These are phyloP conservation scores for Linepithema humile DNA, from an alignment of 1,140 invertebrate species.

Conservation along the genomic window DNA sequence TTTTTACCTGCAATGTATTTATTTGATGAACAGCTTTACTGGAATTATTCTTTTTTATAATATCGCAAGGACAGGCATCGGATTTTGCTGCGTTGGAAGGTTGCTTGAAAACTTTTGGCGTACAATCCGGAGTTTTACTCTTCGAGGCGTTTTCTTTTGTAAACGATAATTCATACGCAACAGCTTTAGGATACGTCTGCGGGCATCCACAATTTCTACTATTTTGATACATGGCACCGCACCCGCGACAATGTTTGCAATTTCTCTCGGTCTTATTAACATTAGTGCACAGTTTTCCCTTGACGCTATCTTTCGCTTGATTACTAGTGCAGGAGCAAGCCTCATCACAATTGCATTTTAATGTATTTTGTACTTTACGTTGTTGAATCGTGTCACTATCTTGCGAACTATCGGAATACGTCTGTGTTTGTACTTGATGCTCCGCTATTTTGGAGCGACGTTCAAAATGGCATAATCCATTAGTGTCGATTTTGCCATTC, in stretches of 20 bases:
- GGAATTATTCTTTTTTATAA: conserved; percentile 49
- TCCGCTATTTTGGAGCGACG: conserved; percentile 29
- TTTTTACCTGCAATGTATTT: conserved; percentile 73
- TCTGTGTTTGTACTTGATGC: neutral
- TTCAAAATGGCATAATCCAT: neutral
- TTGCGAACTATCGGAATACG: conserved; percentile 31
- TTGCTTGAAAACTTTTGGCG: conserved; percentile 56
- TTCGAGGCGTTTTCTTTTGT: conserved; percentile 59
- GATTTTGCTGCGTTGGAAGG: conserved; percentile 41
- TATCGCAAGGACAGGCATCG: conserved; percentile 69
- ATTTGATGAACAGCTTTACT: conserved; percentile 53
- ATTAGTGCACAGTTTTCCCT: neutral
- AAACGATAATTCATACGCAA: conserved; percentile 82
- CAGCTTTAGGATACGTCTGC: conserved; percentile 77
- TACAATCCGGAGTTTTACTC: conserved; percentile 20
- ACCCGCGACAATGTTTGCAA: conserved; percentile 75
- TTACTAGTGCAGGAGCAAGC: conserved; percentile 68
- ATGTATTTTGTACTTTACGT: conserved; percentile 61
- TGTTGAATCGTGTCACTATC: conserved; percentile 7
- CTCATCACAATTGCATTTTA: conserved; percentile 69
- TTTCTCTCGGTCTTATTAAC: conserved; percentile 51
- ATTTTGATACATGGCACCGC: conserved; percentile 75
- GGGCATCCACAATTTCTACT: conserved; percentile 72
- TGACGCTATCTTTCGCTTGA: conserved; percentile 27
- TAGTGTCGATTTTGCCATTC: conserved; percentile 9